These are phyloP conservation scores for Nomada fucata DNA, from an alignment of 2,888 invertebrate species.

Conservation along the genomic window DNA sequence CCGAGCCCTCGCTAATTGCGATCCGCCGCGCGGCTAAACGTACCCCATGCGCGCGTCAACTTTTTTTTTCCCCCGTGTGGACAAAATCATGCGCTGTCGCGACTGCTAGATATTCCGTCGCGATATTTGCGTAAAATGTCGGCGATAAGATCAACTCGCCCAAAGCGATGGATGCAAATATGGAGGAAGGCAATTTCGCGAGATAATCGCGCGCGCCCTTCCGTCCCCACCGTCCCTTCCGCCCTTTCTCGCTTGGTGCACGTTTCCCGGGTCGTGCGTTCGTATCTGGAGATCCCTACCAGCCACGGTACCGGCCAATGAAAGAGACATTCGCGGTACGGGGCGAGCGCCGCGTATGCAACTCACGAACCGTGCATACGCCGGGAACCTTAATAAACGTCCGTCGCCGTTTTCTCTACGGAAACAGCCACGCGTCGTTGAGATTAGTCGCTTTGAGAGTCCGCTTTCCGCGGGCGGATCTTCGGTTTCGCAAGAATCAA, in stretches of 20 bases:
- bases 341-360: not conserved
- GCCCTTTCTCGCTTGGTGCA: not conserved
- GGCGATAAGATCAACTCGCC: slow-evolving; percentile 42
- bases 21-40: too few species aligned
- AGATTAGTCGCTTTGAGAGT: not conserved
- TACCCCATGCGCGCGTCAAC: not conserved
- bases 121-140: slow-evolving; percentile 42
- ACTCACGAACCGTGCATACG: not conserved
- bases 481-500: not conserved
- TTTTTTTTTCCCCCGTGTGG: slow-evolving; percentile 9
- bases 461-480: not conserved
- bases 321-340: slow-evolving; percentile 1
- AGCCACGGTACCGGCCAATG: slow-evolving; percentile 14
- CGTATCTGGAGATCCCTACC: slow-evolving; percentile 17
- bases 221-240: not conserved
- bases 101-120: not conserved
- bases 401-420: not conserved
- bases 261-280: not conserved
- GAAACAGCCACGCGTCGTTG: not conserved
- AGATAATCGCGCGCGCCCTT: slow-evolving; percentile 38
- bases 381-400: slow-evolving; percentile 34
- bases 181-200: slow-evolving; percentile 36
- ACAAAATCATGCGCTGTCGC: not conserved
- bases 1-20: not conserved
- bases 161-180: slow-evolving; percentile 48